Evolutionary conservation across 1,140 invertebrate species (phyloP), one percentile per base, ranked within the genome.

Genomic region (Sinonovacula constricta): DNA sequence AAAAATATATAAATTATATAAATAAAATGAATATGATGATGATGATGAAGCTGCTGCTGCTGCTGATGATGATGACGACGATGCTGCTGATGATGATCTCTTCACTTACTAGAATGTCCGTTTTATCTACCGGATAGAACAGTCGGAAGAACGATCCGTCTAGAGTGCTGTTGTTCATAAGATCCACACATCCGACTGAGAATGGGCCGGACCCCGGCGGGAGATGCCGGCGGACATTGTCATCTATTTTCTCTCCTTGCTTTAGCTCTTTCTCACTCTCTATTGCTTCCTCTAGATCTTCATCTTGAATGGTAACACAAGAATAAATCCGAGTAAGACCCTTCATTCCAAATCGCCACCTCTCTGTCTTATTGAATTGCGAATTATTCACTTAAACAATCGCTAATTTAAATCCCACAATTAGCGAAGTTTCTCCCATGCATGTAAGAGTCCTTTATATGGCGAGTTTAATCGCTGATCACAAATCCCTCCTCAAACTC

Each of bases 161-260:
- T 53, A 85, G 82, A n/a, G 57, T 66, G 7, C 34, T 24, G 26
- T 86, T 85, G 54, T 79, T 82, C 86, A 88, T 89, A 45, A 88
- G 57, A 74, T 89, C 88, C 60, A 88, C 80, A 65, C 86, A 86
- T 39, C 87, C 88, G 1, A 89, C 86, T 15, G 83, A 86, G 78
- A 86, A 85, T 12, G 79, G 75, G 10, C 88, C 88, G 18, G 69
- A 80, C 10, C 82, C 80, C 18, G 80, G 65, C 12, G 88, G 88
- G 1, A 88, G 56, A 76, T 89, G 88, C 30, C 81, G 72, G 0
- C 87, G 83, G 26, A 80, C 53, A 45, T 66, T 67, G n/a, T 67
- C 53, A 1, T 54, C 26, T n/a, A n/a, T n/a, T n/a, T n/a, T n/a
- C 39, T 45, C 39, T 45, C 7, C 39, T 45, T 45, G 7, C 39